Conservation (phyloP, 1,140 invertebrate genomes). For the Antheraea mylitta region DNA sequence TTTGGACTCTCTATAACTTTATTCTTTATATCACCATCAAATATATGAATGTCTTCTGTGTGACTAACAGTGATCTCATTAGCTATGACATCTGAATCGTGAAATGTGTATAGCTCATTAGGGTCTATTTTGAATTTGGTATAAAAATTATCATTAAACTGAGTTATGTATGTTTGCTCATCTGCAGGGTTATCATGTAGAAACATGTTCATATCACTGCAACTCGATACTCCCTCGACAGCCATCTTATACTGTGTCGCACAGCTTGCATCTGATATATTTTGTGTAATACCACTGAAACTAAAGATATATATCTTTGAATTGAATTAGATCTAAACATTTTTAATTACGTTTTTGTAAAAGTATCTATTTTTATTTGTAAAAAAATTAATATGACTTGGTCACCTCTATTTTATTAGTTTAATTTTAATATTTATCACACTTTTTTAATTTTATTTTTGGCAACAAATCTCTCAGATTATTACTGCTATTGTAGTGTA, state of each 20-base stretch:
- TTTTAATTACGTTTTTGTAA: too few relatives aligned
- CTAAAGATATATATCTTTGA: constrained; percentile 32
- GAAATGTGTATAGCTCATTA: constrained; percentile 70
- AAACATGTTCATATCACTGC: constrained; percentile 67
- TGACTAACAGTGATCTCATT: constrained; percentile 70
- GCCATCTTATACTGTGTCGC: constrained; percentile 72
- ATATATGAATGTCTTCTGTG: constrained; percentile 66
- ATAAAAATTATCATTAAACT: constrained; percentile 70
- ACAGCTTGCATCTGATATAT: constrained; percentile 72
- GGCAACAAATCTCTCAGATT: too few relatives aligned
- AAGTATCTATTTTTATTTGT: too few relatives aligned
- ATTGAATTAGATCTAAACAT: background rate
- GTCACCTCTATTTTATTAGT: too few relatives aligned
- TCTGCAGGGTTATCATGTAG: constrained; percentile 64
- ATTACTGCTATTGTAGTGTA: too few relatives aligned
- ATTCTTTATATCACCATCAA: constrained; percentile 50
- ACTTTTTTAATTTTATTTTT: too few relatives aligned
- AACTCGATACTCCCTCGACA: constrained; percentile 61
- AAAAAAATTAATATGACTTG: too few relatives aligned
- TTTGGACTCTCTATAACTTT: constrained; percentile 56
- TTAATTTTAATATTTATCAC: too few relatives aligned
- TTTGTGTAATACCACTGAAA: constrained; percentile 77
- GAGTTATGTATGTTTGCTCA: constrained; percentile 64
- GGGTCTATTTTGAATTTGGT: constrained; percentile 76
- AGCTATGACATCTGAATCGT: constrained; percentile 73